These are phyloP conservation scores for Ischnus inquisitorius DNA, from an alignment of 2,888 invertebrate species.

Conservation along the genomic window DNA sequence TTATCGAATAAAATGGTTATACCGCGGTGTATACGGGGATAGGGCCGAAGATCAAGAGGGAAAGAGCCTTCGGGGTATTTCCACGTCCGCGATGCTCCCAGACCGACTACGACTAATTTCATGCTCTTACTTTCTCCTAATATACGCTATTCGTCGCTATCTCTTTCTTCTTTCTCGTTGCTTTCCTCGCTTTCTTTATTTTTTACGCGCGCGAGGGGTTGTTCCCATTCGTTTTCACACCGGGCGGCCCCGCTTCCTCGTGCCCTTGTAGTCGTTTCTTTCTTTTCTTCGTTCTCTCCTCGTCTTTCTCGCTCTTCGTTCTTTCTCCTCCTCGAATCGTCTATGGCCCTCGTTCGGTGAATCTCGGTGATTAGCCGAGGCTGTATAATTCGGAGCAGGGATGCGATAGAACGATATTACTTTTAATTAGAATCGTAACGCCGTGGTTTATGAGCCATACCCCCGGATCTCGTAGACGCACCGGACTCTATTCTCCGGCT, in stretches of 20 bases:
- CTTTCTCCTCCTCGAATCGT: constrained; percentile 44
- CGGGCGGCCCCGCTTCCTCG: constrained; percentile 23
- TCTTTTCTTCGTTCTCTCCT: constrained; percentile 21
- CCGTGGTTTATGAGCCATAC: constrained; percentile 77
- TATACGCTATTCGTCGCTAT: constrained; percentile 57
- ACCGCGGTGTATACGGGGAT: constrained; percentile 15
- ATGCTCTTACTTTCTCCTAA: constrained; percentile 75
- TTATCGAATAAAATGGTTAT: constrained; percentile 84
- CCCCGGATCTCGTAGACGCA: constrained; percentile 49
- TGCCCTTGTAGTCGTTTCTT: constrained; percentile 4
- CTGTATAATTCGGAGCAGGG: constrained; percentile 73
- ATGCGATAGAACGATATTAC: constrained; percentile 73
- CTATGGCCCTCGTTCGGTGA: constrained; percentile 46
- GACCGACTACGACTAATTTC: constrained; percentile 80
- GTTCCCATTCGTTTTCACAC: constrained; percentile 53
- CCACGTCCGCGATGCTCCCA: constrained; percentile 55
- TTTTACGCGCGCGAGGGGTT: constrained; percentile 53
- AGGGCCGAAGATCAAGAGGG: constrained; percentile 86
- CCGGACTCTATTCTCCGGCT: constrained; percentile 46
- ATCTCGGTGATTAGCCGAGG: constrained; percentile 71
- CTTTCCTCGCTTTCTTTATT: constrained; percentile 50
- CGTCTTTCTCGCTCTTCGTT: constrained; percentile 22
- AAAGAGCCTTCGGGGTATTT: constrained; percentile 60
- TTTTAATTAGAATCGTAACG: constrained; percentile 81
- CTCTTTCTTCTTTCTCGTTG: constrained; percentile 45